phyloP scores from a whole-genome alignment of 2,113 vertebrate species.

The Planiliza haematocheilus region DNA sequence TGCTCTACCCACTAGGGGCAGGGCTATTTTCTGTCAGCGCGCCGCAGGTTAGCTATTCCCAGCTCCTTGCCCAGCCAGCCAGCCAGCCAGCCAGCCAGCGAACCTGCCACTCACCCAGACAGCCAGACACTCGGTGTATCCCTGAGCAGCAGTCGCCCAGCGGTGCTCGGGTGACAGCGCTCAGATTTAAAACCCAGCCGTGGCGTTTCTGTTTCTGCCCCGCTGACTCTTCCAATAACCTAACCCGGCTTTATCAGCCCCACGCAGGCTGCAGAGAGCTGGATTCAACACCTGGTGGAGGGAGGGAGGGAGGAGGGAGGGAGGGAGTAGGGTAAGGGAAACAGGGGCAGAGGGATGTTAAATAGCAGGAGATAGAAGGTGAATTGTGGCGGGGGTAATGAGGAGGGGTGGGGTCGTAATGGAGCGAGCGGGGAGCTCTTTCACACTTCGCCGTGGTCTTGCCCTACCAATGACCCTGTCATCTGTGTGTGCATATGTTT shows the following conservation, averaged over 20 bases:
- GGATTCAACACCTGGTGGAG: conserved; percentile 35
- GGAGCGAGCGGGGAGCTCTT: conserved; percentile 53
- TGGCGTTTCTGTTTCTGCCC: conserved; percentile 66
- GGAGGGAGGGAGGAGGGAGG: background rate
- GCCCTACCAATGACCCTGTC: conserved; percentile 66
- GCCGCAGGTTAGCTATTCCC: conserved; percentile 36
- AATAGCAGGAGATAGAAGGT: conserved; percentile 18
- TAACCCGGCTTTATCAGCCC: conserved; percentile 65
- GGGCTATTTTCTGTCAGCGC: conserved; percentile 34
- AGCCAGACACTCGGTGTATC: conserved; percentile 26
- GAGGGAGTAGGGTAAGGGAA: conserved; percentile 9
- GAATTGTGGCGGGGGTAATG: background rate
- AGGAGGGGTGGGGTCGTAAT: conserved; percentile 40
- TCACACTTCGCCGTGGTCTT: conserved; percentile 62
- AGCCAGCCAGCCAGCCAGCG: conserved; percentile 21
- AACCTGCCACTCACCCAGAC: conserved; percentile 12
- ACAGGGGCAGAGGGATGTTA: conserved; percentile 13
- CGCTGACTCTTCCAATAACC: conserved; percentile 60
- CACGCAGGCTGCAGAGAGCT: conserved; percentile 54
- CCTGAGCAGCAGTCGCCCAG: conserved; percentile 45
- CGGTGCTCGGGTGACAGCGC: conserved; percentile 51
- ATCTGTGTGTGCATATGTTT: conserved; percentile 33
- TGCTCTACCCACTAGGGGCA: conserved; percentile 5
- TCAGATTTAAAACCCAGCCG: conserved; percentile 65
- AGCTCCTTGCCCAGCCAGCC: background rate